phyloP scores from a whole-genome alignment of 2,888 invertebrate genomes.

The Copidosoma aretas region DNA sequence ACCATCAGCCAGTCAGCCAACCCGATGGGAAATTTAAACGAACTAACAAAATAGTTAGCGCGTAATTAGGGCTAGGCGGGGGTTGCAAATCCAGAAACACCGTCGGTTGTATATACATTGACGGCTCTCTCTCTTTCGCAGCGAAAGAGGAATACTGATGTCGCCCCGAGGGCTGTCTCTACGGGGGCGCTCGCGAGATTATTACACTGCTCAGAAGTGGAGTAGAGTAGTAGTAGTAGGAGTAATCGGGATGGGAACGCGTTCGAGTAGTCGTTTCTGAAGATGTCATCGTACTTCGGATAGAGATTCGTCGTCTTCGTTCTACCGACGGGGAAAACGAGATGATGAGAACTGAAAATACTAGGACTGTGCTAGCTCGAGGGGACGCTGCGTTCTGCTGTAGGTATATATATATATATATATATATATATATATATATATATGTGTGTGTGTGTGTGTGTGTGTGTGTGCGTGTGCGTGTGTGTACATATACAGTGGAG shows the following conservation, averaged over 20 bases:
- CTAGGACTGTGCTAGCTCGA: background rate
- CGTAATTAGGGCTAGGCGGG: conserved; percentile 25
- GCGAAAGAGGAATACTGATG: conserved; percentile 27
- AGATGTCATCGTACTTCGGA: too few species aligned
- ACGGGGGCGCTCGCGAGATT: conserved; percentile 10
- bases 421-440: too few species aligned
- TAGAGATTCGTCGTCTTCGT: background rate
- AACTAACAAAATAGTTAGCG: conserved; percentile 33
- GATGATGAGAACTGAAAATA: conserved; percentile 13
- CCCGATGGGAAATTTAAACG: conserved; percentile 10
- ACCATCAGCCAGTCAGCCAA: background rate
- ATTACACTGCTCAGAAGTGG: conserved; percentile 5
- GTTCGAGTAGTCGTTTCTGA: background rate
- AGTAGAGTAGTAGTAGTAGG: background rate
- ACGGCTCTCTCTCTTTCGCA: conserved; percentile 5
- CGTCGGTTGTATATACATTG: background rate
- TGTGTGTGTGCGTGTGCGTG: too few species aligned
- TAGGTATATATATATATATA: too few species aligned
- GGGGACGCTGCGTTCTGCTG: background rate
- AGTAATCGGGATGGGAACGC: conserved; percentile 25
- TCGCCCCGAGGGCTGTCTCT: conserved; percentile 11
- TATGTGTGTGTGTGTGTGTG: too few species aligned
- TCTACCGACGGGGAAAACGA: conserved; percentile 11
- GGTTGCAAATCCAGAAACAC: conserved; percentile 15
- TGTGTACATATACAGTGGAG: too few species aligned